Percentiles rank a stretch among this genome's conserved stretches.
phyloP scores from a whole-genome alignment of 2,888 invertebrate species.

The Thalpophila matura region DNA sequence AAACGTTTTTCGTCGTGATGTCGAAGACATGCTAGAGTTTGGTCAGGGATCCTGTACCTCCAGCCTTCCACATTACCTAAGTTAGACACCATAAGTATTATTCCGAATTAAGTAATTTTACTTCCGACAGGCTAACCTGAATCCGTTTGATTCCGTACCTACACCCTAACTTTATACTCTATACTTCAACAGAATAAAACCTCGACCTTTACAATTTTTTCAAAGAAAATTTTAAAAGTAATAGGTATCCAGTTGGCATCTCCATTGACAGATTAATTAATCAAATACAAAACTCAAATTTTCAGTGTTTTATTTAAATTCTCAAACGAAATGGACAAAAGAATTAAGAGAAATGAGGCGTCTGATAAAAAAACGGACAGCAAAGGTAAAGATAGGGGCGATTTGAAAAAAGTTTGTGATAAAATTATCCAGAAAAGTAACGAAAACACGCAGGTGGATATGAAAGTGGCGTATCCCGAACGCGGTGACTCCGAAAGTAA shows the following conservation, averaged over 20 bases:
- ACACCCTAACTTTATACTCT: too few species aligned
- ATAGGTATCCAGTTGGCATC: slow-evolving; percentile 40
- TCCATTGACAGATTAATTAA: slow-evolving; percentile 3
- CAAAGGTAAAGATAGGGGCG: slow-evolving; percentile 61
- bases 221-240: neutral
- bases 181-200: too few species aligned
- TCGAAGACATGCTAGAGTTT: too few species aligned
- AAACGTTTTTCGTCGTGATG: too few species aligned
- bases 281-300: slow-evolving; percentile 51
- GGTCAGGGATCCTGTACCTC: too few species aligned
- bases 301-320: slow-evolving; percentile 56
- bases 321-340: slow-evolving; percentile 51
- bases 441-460: slow-evolving; percentile 2
- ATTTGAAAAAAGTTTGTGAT: slow-evolving; percentile 44
- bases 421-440: slow-evolving; percentile 18
- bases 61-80: too few species aligned
- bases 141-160: too few species aligned
- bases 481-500: slow-evolving; percentile 62
- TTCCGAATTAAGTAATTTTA: too few species aligned
- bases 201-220: neutral
- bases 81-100: too few species aligned
- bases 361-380: slow-evolving; percentile 53
- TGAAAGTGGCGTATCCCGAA: slow-evolving; percentile 50
- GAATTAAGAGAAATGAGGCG: slow-evolving; percentile 43
- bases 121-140: too few species aligned